phyloP scores from a whole-genome alignment of 2,888 invertebrate genomes.

The Leptinotarsa peninsularis region DNA sequence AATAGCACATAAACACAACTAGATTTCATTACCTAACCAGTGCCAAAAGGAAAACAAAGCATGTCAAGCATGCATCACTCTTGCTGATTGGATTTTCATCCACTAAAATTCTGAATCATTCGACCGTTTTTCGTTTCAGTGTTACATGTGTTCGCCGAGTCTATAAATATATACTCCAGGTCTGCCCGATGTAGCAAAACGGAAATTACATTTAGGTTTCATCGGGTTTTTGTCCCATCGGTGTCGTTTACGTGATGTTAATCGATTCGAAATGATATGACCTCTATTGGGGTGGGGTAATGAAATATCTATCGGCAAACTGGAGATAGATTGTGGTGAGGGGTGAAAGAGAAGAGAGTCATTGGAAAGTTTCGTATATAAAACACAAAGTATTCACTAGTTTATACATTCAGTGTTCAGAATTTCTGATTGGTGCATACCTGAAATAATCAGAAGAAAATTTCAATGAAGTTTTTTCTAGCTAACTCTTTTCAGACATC shows the following conservation, averaged over 20 bases:
- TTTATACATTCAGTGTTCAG: too few species aligned
- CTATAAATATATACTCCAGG: constrained; percentile 1
- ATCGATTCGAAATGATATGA: background rate
- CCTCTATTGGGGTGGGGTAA: background rate
- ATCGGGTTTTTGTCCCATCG: background rate
- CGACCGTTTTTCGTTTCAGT: background rate
- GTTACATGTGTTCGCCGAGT: background rate
- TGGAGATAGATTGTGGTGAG: background rate
- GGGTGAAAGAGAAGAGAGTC: too few species aligned
- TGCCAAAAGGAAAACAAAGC: too few species aligned
- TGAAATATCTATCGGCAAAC: background rate
- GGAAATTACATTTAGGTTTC: background rate
- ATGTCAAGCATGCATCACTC: background rate
- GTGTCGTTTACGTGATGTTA: background rate
- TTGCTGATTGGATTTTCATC: background rate
- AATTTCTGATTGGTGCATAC: too few species aligned
- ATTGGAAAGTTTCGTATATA: too few species aligned
- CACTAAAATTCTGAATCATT: background rate
- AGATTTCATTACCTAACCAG: too few species aligned
- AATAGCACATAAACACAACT: too few species aligned
- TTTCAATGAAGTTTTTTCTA: too few species aligned
- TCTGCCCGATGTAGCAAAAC: background rate
- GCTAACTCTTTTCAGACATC: too few species aligned
- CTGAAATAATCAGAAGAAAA: too few species aligned
- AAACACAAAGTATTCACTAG: too few species aligned